Evolutionary conservation across 2,888 invertebrate species (phyloP), one percentile per base, ranked within the genome.

Genomic region (Pherbina coryleti): DNA sequence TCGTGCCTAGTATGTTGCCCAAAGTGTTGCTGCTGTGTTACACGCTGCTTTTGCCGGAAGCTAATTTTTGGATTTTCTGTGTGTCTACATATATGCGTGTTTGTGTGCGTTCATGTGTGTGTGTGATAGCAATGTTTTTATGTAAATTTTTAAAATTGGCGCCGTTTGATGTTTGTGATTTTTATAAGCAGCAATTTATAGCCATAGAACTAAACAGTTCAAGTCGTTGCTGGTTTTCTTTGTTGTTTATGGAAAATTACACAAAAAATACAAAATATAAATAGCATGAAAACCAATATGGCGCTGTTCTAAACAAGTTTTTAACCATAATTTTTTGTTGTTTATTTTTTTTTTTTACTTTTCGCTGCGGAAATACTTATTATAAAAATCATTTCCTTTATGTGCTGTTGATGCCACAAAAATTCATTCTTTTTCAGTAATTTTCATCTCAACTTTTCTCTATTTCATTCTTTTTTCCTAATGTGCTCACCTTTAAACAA

Each of bases 101-200:
- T 7, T 19, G 55, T 19, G 19, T n/a, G 22, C n/a, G 55, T 55
- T 19, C 0, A 9, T 55, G 55, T 55, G n/a, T 7, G 1, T 22
- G 55, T 22, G 19, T 19, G 22, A 1, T 7, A 55, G 55, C n/a
- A 55, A 55, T 55, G 9, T 55, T 22, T 64, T 9, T 31, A 64
- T 64, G 64, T 34, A 64, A 64, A 64, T 64, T 64, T 31, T 11
- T 11, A 3, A 25, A 64, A 17, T 64, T 31, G 31, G 28, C 34
- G 64, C 64, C 64, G 34, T 64, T 64, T 64, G 64, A 64, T 64
- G 64, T 64, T 31, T 9, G 17, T 31, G 28, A n/a, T 31, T 11
- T 28, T 31, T 17, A 44, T 44, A 44, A 44, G 44, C 44, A 44
- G 44, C 44, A 44, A 44, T 44, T 44, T 14, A 44, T 44, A 44